These are phyloP conservation scores for Leucophenga varia DNA, from an alignment of 1,140 invertebrate species.

Conservation along the genomic window DNA sequence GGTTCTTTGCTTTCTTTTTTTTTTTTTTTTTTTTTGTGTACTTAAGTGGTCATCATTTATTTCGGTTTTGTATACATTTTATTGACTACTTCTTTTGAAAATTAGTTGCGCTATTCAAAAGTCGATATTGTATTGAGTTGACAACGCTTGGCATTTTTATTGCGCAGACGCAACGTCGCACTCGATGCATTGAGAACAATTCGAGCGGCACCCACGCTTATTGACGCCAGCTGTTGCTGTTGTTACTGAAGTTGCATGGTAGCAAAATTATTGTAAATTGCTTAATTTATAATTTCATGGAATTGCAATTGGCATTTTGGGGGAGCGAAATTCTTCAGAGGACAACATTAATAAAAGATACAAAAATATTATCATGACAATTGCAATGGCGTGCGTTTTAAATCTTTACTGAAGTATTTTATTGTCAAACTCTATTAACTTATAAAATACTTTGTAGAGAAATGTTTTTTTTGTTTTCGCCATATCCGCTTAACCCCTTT, in stretches of 20 bases:
- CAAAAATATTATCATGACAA: too few species aligned
- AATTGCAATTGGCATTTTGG: too few species aligned
- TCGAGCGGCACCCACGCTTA: too few species aligned
- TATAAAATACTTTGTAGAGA: slow-evolving; percentile 17
- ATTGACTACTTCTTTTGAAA: slow-evolving; percentile 37
- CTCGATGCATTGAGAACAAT: slow-evolving; percentile 31
- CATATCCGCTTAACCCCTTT: slow-evolving; percentile 6
- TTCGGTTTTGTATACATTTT: slow-evolving; percentile 18
- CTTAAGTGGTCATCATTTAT: slow-evolving; percentile 51
- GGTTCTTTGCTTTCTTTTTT: too few species aligned
- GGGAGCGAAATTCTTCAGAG: too few species aligned
- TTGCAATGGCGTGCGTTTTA: too few species aligned
- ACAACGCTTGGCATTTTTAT: too few species aligned
- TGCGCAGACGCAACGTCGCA: slow-evolving; percentile 20
- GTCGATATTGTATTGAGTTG: too few species aligned
- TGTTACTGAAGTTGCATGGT: too few species aligned
- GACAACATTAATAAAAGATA: too few species aligned
- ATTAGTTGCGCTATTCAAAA: slow-evolving; percentile 49
- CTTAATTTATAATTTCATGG: slow-evolving; percentile 45
- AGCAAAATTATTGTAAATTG: slow-evolving; percentile 51
- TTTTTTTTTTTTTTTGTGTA: too few species aligned
- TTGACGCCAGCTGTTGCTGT: slow-evolving; percentile 1
- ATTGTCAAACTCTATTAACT: slow-evolving; percentile 19
- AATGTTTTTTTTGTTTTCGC: background rate
- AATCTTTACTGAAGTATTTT: too few species aligned